A percentile compares a stretch with the other conserved stretches of the same genome.
Evolutionary conservation across 2,113 vertebrate genomes (phyloP).

Genomic region (Onychostoma macrolepis): DNA sequence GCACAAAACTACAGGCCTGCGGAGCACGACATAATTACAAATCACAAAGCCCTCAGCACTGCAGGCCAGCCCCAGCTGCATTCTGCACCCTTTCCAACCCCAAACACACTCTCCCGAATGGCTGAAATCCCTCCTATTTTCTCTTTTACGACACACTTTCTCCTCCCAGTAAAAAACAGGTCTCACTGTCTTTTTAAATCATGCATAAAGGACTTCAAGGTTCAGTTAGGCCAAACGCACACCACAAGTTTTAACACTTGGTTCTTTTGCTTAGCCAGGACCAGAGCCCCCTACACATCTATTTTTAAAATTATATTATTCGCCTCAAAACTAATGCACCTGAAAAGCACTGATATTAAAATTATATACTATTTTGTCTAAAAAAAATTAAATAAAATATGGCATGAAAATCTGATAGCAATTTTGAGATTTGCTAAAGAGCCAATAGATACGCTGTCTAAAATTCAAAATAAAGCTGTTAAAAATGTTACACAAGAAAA

Average conservation of each 20-base stretch:
- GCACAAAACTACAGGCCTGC: slow-evolving; percentile 30
- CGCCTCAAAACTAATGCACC: neutral
- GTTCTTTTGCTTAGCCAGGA: neutral
- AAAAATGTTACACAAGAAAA: neutral
- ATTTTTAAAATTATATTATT: neutral
- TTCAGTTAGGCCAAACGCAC: neutral
- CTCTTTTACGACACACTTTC: neutral
- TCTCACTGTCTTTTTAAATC: neutral
- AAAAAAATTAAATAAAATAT: neutral
- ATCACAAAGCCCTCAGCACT: slow-evolving; percentile 46
- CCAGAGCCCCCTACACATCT: neutral
- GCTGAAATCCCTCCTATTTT: slow-evolving; percentile 20
- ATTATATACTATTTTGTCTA: neutral
- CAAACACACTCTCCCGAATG: neutral
- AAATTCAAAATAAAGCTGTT: neutral
- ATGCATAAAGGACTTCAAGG: neutral
- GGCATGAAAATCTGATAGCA: too few species aligned
- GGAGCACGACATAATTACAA: slow-evolving; percentile 52
- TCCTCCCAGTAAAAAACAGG: neutral
- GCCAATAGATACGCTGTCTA: too few species aligned
- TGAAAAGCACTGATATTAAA: neutral
- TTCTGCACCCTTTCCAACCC: slow-evolving; percentile 12
- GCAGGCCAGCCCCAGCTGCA: slow-evolving; percentile 30
- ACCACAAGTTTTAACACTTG: neutral
- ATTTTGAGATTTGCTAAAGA: too few species aligned